phyloP scores from a whole-genome alignment of 2,113 vertebrate species.

The Anolis sagrei region DNA sequence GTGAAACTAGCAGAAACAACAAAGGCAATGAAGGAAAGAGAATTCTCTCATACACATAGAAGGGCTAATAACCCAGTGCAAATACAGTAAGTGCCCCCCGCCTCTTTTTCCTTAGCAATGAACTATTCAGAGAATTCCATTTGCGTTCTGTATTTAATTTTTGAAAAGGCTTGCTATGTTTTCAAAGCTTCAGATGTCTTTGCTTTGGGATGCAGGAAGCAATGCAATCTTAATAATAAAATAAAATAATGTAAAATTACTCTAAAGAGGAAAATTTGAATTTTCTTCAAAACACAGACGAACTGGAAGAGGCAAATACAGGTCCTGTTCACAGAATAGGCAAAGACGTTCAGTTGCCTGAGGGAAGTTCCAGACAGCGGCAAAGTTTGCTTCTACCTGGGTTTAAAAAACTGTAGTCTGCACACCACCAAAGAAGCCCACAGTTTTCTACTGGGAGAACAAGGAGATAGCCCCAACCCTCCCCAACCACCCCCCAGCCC shows the following conservation, averaged over 20 bases:
- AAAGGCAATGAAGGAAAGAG: neutral
- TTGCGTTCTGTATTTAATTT: neutral
- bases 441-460: no score
- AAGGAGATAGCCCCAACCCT: no score
- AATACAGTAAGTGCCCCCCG: neutral
- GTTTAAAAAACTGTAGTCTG: no score
- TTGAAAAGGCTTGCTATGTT: neutral
- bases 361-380: no score
- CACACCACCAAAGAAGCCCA: no score
- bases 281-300: no score
- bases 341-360: neutral
- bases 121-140: neutral
- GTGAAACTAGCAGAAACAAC: constrained; percentile 7
- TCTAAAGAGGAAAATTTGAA: constrained; percentile 2
- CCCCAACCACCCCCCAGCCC: no score
- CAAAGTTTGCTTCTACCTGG: no score
- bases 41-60: neutral
- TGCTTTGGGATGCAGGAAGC: neutral
- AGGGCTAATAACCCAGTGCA: neutral
- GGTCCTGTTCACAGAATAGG: neutral
- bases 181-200: neutral
- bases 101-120: neutral
- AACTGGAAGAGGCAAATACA: neutral
- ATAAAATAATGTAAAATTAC: constrained; percentile 2
- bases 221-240: neutral